Evolutionary conservation across 2,113 vertebrate species (phyloP).

Genomic region (Zosterops hypoxanthus): DNA sequence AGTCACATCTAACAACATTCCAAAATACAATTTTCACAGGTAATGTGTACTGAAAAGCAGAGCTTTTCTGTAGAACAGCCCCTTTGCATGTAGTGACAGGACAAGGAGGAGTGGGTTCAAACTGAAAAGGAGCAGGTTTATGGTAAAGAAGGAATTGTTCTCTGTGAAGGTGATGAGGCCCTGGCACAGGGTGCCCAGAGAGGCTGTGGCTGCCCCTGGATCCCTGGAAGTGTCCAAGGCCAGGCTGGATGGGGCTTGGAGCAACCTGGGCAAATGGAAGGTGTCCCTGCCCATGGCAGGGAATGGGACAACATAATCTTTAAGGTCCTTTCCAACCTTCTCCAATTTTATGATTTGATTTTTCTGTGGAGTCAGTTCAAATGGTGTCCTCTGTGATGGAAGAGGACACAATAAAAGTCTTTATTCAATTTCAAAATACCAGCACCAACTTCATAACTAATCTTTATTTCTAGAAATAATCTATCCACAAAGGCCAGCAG

Average conservation of each 20-base stretch:
- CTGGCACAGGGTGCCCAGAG: neutral
- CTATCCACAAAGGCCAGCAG: neutral
- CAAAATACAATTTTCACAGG: neutral
- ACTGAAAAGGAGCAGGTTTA: neutral
- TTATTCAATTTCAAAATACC: neutral
- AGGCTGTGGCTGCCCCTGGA: neutral
- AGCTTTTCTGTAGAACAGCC: neutral
- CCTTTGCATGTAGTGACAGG: neutral
- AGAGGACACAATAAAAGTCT: neutral
- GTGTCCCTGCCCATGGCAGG: neutral
- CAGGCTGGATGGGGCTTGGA: fast-evolving
- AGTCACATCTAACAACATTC: neutral
- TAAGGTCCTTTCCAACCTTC: neutral
- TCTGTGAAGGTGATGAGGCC: fast-evolving
- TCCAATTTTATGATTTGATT: neutral
- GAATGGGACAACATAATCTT: neutral
- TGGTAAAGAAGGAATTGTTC: neutral
- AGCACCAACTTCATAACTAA: neutral
- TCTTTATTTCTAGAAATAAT: neutral
- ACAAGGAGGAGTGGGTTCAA: neutral
- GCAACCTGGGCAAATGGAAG: fast-evolving
- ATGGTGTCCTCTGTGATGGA: neutral
- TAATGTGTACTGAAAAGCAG: neutral
- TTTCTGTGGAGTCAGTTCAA: neutral
- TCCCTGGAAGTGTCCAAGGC: neutral